Evolutionary conservation across 2,797 vertebrate species (phyloP), one percentile per base, ranked within the genome.

Genomic region (Lacerta agilis): DNA sequence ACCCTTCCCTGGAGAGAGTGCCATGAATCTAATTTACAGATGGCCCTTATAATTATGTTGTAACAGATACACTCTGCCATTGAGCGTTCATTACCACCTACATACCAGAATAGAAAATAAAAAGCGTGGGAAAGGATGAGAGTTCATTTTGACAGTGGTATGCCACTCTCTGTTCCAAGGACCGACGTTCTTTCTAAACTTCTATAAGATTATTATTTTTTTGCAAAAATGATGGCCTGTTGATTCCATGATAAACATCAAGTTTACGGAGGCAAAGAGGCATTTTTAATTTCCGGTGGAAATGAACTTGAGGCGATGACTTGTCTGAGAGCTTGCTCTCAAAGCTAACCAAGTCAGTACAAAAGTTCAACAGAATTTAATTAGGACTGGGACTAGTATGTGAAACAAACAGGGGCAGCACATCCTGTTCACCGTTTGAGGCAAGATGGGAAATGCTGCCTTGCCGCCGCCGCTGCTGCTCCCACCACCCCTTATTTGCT

Each of bases 21-120:
- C 15, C 93, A 86, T 90, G 86, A 92, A 91, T 88, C 41, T 91
- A 92, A 92, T 93, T 91, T 92, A 67, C 79, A 86, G 79, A 85
- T n/a, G 11, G 86, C 78, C 67, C 82, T 94, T 90, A 85, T 84
- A 87, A 75, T 77, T 93, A 23, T 93, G 93, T 89, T 81, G 76
- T 78, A 94, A 94, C 66, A 86, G 27, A 49, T 66, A 69, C 67
- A 79, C 55, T 78, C 1, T 87, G 82, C 33, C 15, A 55, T 88
- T 89, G 78, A 91, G 76, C 90, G 76, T 25, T 93, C 33, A 85
- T 3, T 83, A 72, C n/a, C 55, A 79, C 15, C 41, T 36, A 86
- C 17, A 64, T 64, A 92, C 55, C 36, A 86, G 29, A 91, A 43
- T 17, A 89, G 77, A 89, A 92, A 88, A 86, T 67, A 92, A 81